Evolutionary conservation across 2,888 invertebrate species (phyloP).

Genomic region (Orthosia cruda): DNA sequence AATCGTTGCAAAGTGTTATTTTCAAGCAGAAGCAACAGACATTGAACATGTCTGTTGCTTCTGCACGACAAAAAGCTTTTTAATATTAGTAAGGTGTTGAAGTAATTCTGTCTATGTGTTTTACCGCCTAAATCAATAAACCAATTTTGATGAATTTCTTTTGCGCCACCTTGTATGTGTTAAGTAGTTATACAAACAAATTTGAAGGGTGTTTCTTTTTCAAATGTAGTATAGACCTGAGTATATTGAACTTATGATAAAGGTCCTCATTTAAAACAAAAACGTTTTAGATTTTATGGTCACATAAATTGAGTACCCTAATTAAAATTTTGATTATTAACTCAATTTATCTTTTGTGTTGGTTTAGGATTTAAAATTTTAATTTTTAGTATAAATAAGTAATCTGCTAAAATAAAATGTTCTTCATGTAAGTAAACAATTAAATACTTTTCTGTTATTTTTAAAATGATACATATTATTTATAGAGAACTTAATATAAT

Average conservation of each 20-base stretch:
- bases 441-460: too few relatives aligned
- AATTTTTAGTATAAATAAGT: too few relatives aligned
- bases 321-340: constrained; percentile 54
- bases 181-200: background rate
- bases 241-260: background rate
- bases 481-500: too few relatives aligned
- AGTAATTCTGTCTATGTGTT: too few relatives aligned
- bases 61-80: background rate
- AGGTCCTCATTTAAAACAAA: constrained; percentile 25
- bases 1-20: too few relatives aligned
- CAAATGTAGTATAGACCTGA: background rate
- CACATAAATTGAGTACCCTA: constrained; percentile 24
- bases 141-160: background rate
- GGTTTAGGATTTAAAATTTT: too few relatives aligned
- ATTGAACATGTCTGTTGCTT: background rate
- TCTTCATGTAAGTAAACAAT: background rate
- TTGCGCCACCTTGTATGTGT: too few relatives aligned
- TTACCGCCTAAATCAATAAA: too few relatives aligned
- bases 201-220: background rate
- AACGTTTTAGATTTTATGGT: constrained; percentile 6
- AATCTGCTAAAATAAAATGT: background rate
- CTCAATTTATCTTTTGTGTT: constrained; percentile 33
- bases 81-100: too few relatives aligned
- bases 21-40: too few relatives aligned
- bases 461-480: too few relatives aligned